phyloP scores from a whole-genome alignment of 1,140 invertebrate species.

The Scaptomyza montana region DNA sequence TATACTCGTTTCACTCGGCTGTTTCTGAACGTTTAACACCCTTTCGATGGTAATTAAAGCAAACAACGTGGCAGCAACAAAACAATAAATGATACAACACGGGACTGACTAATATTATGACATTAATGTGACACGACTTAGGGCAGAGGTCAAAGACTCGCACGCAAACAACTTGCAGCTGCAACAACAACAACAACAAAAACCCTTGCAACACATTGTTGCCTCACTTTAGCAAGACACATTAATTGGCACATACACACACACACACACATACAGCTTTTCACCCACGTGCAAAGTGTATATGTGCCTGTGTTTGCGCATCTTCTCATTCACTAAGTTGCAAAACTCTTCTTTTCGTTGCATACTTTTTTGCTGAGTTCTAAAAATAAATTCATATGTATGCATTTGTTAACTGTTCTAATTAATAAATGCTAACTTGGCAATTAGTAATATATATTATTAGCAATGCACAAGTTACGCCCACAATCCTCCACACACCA shows the following conservation, averaged over 20 bases:
- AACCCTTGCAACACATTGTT: constrained; percentile 12
- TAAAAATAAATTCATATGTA: constrained; percentile 25
- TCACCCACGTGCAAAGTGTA: constrained; percentile 15
- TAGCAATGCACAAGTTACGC: constrained; percentile 18
- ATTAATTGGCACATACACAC: constrained; percentile 10
- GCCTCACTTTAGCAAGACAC: constrained; percentile 1
- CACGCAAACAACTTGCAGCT: constrained; percentile 8
- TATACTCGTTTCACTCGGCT: constrained; percentile 1
- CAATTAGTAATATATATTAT: constrained; percentile 45
- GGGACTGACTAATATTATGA: not conserved
- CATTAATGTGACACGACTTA: constrained; percentile 20
- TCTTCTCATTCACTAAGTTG: constrained; percentile 20
- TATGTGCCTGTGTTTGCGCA: not conserved
- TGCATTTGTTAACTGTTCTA: constrained; percentile 30
- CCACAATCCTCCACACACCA: not conserved
- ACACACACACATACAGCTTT: not conserved
- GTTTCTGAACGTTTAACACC: constrained; percentile 44
- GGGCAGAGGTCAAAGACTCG: constrained; percentile 39
- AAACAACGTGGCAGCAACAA: not conserved
- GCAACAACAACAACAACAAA: constrained; percentile 4
- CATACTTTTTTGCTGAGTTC: constrained; percentile 28
- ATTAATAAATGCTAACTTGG: constrained; percentile 40
- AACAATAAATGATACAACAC: not conserved
- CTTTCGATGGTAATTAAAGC: constrained; percentile 69
- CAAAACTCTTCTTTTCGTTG: constrained; percentile 20